phyloP scores from a whole-genome alignment of 2,797 vertebrate species.

The Garrulus glandarius region DNA sequence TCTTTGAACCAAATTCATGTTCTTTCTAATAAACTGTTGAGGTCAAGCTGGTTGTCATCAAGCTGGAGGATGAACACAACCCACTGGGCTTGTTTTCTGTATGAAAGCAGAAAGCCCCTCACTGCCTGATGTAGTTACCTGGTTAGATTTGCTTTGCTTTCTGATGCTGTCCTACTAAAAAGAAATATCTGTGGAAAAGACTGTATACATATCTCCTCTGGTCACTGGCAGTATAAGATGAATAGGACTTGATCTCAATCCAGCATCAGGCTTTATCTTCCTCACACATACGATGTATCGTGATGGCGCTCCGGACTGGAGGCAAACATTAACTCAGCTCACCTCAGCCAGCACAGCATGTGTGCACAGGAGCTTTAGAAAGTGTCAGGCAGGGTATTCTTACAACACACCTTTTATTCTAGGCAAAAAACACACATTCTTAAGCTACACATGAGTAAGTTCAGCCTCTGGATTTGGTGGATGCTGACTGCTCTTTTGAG shows the following conservation, averaged over 20 bases:
- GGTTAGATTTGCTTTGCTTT: not conserved
- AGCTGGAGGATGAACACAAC: not conserved
- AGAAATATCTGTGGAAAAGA: not conserved
- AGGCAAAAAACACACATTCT: not conserved
- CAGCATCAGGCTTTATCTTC: not conserved
- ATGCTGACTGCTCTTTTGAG: not conserved
- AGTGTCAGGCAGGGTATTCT: fast-evolving
- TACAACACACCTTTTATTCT: not conserved
- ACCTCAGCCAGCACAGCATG: not conserved
- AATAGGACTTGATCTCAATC: not conserved
- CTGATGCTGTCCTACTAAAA: not conserved
- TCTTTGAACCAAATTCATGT: not conserved
- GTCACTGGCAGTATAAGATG: not conserved
- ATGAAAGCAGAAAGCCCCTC: not conserved
- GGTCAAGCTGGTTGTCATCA: not conserved
- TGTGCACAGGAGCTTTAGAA: not conserved
- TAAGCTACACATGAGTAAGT: not conserved
- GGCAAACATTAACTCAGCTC: not conserved
- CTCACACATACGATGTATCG: not conserved
- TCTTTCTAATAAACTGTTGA: not conserved
- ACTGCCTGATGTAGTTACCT: not conserved
- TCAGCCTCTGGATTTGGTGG: not conserved
- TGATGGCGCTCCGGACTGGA: not conserved
- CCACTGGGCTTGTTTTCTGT: not conserved
- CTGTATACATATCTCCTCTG: not conserved